These are phyloP conservation scores for Fragum fragum DNA, from an alignment of 2,888 invertebrate genomes.

Conservation along the genomic window DNA sequence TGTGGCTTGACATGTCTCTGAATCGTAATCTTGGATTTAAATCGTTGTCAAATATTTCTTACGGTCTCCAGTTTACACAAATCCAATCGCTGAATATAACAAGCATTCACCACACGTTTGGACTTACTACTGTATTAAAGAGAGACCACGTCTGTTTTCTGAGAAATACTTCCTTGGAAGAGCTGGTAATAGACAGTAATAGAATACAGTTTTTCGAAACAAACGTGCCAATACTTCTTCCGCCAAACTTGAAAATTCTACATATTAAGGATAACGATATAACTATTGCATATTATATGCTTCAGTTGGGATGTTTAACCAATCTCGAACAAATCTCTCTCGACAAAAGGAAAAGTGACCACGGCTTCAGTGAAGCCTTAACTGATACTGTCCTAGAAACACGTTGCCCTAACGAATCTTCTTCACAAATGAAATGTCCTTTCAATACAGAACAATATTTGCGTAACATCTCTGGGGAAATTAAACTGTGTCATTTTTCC, in stretches of 20 bases:
- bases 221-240: conserved; percentile 30
- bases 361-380: background rate
- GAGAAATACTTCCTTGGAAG: conserved; percentile 44
- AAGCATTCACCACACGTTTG: conserved; percentile 44
- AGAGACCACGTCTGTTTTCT: conserved; percentile 48
- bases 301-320: conserved; percentile 33
- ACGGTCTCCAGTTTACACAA: conserved; percentile 50
- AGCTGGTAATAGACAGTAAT: conserved; percentile 40
- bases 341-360: conserved; percentile 10
- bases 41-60: conserved; percentile 44
- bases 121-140: conserved; percentile 22
- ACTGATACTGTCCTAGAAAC: background rate
- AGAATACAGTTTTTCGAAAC: conserved; percentile 35
- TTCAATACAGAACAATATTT: conserved; percentile 27
- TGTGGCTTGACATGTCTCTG: conserved; percentile 42
- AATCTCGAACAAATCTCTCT: conserved; percentile 14
- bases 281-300: conserved; percentile 18
- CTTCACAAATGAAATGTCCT: conserved; percentile 4
- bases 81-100: conserved; percentile 47
- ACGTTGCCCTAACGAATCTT: background rate
- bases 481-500: conserved; percentile 20
- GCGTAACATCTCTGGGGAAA: conserved; percentile 23
- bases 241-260: conserved; percentile 31
- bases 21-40: conserved; percentile 45
- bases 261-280: conserved; percentile 34